Conservation (phyloP, 1,140 invertebrate species). For the Geopemphigus sp. region DNA sequence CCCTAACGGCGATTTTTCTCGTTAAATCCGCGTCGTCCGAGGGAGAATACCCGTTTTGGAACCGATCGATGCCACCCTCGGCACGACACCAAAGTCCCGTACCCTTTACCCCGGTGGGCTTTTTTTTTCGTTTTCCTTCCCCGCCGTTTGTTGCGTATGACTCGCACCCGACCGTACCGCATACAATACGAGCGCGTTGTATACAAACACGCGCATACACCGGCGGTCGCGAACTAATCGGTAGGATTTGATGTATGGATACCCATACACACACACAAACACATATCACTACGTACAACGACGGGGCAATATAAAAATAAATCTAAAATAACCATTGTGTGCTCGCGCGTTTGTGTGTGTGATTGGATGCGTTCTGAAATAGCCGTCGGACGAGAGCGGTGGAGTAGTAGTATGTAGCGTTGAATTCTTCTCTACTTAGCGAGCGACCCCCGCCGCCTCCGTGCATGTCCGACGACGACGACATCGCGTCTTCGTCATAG, state of each 20-base stretch:
- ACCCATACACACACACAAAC: neutral
- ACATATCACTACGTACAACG: neutral
- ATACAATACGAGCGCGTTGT: slow-evolving; percentile 16
- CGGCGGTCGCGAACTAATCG: slow-evolving; percentile 30
- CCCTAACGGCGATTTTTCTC: too few relatives aligned
- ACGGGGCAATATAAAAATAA: slow-evolving; percentile 44
- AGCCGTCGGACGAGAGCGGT: slow-evolving; percentile 37
- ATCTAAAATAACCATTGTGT: slow-evolving; percentile 48
- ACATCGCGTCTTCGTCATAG: neutral
- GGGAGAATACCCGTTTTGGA: too few relatives aligned
- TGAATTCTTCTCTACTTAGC: slow-evolving; percentile 49
- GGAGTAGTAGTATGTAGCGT: neutral
- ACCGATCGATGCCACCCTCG: too few relatives aligned
- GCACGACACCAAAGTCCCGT: too few relatives aligned
- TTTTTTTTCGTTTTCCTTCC: too few relatives aligned
- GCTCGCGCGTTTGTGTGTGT: too few relatives aligned
- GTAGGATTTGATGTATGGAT: neutral
- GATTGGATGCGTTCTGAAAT: slow-evolving; percentile 28
- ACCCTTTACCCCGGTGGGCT: too few relatives aligned
- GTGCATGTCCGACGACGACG: neutral
- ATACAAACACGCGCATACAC: neutral
- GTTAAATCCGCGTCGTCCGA: too few relatives aligned
- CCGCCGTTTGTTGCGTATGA: too few relatives aligned
- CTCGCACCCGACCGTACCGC: neutral
- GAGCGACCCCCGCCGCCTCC: neutral